phyloP scores from a whole-genome alignment of 2,888 invertebrate genomes.

The Pammene fasciana region DNA sequence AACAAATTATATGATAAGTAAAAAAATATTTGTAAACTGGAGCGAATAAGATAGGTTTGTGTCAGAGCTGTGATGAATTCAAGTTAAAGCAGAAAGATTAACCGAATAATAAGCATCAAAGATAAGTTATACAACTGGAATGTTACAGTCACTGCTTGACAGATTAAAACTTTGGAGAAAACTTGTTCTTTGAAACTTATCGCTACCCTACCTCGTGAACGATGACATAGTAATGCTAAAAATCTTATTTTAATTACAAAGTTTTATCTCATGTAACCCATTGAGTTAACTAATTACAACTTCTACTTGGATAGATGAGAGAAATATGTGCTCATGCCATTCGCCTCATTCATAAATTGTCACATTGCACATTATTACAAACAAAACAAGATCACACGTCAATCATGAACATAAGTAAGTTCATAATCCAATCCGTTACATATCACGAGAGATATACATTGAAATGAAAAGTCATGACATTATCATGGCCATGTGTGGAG shows the following conservation, averaged over 20 bases:
- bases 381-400: slow-evolving; percentile 5
- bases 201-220: too few species aligned
- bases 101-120: neutral
- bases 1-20: neutral
- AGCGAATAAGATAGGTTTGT: slow-evolving; percentile 10
- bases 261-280: too few species aligned
- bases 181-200: too few species aligned
- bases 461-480: slow-evolving; percentile 11
- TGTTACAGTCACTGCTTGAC: too few species aligned
- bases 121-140: too few species aligned
- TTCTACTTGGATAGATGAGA: too few species aligned
- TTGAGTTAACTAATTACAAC: too few species aligned
- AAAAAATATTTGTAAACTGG: slow-evolving; percentile 10
- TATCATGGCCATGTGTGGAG: slow-evolving; percentile 1
- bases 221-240: neutral
- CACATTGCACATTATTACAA: neutral
- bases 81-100: neutral
- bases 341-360: too few species aligned
- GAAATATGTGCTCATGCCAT: too few species aligned
- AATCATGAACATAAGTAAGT: slow-evolving; percentile 2
- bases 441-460: too few species aligned
- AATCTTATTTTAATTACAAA: too few species aligned
- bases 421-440: neutral
- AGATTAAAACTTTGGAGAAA: too few species aligned
- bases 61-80: slow-evolving; percentile 3